Evolutionary conservation across 2,888 invertebrate species (phyloP), one percentile per base, ranked within the genome.

Genomic region (Zygaena filipendulae): DNA sequence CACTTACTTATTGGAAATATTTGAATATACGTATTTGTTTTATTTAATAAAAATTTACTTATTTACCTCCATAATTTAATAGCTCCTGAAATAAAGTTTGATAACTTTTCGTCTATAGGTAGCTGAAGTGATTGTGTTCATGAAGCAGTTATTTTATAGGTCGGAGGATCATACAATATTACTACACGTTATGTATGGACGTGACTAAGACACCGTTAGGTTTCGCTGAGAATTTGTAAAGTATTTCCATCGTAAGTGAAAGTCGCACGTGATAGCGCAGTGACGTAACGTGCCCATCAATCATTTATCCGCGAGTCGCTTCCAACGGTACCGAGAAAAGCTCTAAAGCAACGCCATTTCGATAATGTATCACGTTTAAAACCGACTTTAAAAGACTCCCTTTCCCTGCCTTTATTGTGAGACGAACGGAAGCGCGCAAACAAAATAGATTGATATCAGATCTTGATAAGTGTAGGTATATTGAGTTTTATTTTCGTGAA

Each of bases 341-440:
- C 75, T 77, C 54, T 74, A 72, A 67, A 58, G 60, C 64, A 54
- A 57, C 57, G 58, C 57, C 63, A 58, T 59, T 59, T 59, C 63
- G 52, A 68, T 74, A 74, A 75, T 74, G 67, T 71, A 72, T 72
- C 59, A 69, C 68, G 54, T 63, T 72, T 67, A 66, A 70, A 74
- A 66, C 49, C 52, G 52, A 61, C 62, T 69, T 67, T 67, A 58
- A 63, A 70, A 68, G 58, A 52, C 58, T 54, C 52, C 55, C 57
- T 50, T 39, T 40, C 44, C 38, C 42, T 42, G 50, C 45, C 46
- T 56, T 58, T 58, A 62, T 67, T 61, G 61, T 54, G 41, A 48
- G 38, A 44, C 43, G 47, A 53, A 60, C 53, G 51, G 55, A 55
- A 61, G 49, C 57, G 56, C 44, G 58, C 59, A 62, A 67, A 70